A percentile compares a stretch with the other conserved stretches of the same genome.
These are phyloP conservation scores for Acanthornis magna DNA, from an alignment of 2,797 vertebrate species.

Conservation along the genomic window DNA sequence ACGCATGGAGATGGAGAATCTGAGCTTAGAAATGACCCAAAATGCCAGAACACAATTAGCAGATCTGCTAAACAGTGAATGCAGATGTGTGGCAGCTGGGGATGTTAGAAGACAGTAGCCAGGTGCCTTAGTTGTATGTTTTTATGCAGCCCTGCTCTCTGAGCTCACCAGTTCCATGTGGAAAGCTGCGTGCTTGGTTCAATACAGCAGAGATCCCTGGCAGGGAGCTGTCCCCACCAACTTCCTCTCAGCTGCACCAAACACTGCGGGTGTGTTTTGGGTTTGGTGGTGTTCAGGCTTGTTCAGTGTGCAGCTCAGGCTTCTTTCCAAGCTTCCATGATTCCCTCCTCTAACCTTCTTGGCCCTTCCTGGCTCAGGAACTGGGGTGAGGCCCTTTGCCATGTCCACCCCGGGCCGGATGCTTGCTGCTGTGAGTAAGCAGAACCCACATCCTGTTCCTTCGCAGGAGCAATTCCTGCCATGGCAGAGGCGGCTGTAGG, in stretches of 20 bases:
- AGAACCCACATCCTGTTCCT: constrained; percentile 36
- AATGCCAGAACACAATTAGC: constrained; percentile 84
- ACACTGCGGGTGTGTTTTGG: neutral
- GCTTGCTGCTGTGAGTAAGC: neutral
- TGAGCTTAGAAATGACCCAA: neutral
- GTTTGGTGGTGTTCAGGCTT: neutral
- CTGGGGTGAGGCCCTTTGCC: constrained; percentile 29
- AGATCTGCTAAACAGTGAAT: constrained; percentile 86
- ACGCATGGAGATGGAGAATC: neutral
- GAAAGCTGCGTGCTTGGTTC: neutral
- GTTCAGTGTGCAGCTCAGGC: neutral
- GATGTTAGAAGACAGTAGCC: neutral
- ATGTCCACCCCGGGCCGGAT: neutral
- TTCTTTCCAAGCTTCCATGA: neutral
- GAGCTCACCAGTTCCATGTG: neutral
- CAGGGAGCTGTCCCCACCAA: neutral
- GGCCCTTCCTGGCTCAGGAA: neutral
- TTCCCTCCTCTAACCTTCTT: neutral
- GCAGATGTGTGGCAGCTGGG: constrained; percentile 84
- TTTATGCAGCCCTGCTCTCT: neutral
- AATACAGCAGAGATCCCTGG: neutral
- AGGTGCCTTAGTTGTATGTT: neutral
- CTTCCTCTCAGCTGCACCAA: neutral
- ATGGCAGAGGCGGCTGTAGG: neutral
- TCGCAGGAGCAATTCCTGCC: neutral